Conservation (phyloP, 2,113 vertebrate genomes). For the Abramis brama region DNA sequence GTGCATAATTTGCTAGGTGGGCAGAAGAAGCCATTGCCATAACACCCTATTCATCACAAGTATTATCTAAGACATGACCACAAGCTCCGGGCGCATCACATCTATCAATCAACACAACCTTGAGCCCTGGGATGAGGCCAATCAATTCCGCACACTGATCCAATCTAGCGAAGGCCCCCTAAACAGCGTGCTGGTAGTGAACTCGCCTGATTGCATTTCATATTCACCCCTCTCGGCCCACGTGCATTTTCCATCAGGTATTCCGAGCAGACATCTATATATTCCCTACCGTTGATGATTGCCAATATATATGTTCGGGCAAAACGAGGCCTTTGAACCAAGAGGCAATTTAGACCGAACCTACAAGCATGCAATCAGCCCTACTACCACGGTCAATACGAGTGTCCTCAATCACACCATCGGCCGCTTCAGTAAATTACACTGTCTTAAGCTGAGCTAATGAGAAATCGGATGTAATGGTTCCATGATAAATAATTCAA, state of each 20-base stretch:
- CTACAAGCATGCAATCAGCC: conserved; percentile 33
- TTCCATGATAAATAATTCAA: conserved; percentile 26
- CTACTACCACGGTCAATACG: conserved; percentile 7
- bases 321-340: conserved; percentile 25
- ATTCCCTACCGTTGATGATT: conserved; percentile 45
- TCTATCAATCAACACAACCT: conserved; percentile 53
- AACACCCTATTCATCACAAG: conserved; percentile 53
- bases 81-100: conserved; percentile 26
- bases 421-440: conserved; percentile 20
- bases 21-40: conserved; percentile 19
- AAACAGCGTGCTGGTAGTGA: conserved; percentile 54
- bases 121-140: conserved; percentile 46
- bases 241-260: conserved; percentile 37
- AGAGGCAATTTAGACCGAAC: conserved; percentile 35
- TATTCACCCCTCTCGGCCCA: conserved; percentile 54
- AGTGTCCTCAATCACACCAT: conserved; percentile 11
- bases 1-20: conserved; percentile 11
- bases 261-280: conserved; percentile 33
- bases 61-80: conserved; percentile 47
- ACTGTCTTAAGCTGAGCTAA: conserved; percentile 14
- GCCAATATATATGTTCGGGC: conserved; percentile 31
- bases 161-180: conserved; percentile 52
- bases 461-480: neutral
- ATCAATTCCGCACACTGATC: conserved; percentile 56
- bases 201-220: conserved; percentile 64